phyloP scores from a whole-genome alignment of 2,797 vertebrate species.

The Ficedula albicollis region DNA sequence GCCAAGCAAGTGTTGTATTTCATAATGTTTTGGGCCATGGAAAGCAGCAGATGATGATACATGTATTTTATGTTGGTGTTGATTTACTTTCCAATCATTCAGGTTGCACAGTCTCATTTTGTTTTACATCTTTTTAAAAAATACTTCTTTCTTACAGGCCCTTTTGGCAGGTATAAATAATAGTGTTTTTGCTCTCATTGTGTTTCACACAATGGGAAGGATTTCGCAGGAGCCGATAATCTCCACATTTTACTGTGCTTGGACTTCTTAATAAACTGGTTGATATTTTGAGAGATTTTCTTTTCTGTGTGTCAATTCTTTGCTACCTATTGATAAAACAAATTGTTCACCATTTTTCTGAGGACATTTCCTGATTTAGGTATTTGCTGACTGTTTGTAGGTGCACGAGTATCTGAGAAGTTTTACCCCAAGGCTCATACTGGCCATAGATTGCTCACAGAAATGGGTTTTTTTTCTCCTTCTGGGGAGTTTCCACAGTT shows the following conservation, averaged over 20 bases:
- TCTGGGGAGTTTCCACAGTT: conserved; percentile 11
- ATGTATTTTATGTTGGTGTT: background rate
- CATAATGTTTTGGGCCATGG: background rate
- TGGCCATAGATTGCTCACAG: background rate
- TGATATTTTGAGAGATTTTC: background rate
- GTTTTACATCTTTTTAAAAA: background rate
- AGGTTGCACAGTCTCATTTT: background rate
- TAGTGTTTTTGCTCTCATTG: background rate
- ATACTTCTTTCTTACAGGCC: background rate
- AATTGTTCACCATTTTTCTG: background rate
- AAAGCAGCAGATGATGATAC: background rate
- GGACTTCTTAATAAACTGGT: background rate
- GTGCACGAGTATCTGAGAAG: background rate
- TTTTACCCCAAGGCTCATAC: background rate
- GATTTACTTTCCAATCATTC: background rate
- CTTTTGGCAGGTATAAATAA: background rate
- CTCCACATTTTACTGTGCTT: background rate
- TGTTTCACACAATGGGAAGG: background rate
- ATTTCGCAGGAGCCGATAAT: rapidly evolving
- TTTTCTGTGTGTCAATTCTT: background rate
- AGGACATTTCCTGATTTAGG: background rate
- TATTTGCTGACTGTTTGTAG: background rate
- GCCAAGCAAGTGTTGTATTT: background rate
- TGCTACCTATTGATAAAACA: background rate
- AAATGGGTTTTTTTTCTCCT: background rate